Evolutionary conservation across 92 coral and sea anemone genomes (phyloP).

Genomic region (Zoanthus sansibaricus): DNA sequence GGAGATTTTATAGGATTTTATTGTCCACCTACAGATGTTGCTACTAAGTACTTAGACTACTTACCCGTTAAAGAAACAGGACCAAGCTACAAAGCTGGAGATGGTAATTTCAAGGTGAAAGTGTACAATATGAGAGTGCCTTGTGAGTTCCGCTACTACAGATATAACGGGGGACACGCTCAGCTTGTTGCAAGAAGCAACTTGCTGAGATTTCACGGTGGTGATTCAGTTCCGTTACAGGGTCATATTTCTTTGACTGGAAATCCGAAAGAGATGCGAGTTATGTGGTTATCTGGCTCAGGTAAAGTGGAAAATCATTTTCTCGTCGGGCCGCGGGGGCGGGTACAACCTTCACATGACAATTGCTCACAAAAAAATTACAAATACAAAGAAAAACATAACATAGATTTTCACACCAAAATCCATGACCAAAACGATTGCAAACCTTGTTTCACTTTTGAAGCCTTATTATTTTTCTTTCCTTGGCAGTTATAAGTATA

Average conservation of each 20-base stretch:
- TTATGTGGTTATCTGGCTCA: conserved; percentile 57
- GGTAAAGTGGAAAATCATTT: not conserved
- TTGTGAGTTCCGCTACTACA: conserved; percentile 65
- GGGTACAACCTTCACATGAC: no score
- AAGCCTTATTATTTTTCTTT: not conserved
- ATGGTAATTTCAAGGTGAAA: conserved; percentile 44
- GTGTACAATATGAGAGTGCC: conserved; percentile 51
- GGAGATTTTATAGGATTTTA: conserved; percentile 81
- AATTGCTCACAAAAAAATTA: no score
- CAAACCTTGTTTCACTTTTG: not conserved
- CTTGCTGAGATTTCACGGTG: conserved; percentile 28
- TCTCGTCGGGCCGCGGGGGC: no score
- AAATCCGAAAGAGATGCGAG: conserved; percentile 46
- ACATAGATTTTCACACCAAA: no score
- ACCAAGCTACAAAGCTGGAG: conserved; percentile 20
- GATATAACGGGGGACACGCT: conserved; percentile 40
- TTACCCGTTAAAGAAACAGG: conserved; percentile 59
- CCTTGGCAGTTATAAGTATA: no score
- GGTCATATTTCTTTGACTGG: conserved; percentile 52
- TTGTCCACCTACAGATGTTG: conserved; percentile 82
- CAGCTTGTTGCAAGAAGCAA: conserved; percentile 44
- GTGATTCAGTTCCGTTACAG: conserved; percentile 40
- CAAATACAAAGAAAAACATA: no score
- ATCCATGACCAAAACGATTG: no score
- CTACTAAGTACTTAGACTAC: conserved; percentile 76